phyloP scores from a whole-genome alignment of 2,797 vertebrate genomes.

The Cirrhinus mrigala region DNA sequence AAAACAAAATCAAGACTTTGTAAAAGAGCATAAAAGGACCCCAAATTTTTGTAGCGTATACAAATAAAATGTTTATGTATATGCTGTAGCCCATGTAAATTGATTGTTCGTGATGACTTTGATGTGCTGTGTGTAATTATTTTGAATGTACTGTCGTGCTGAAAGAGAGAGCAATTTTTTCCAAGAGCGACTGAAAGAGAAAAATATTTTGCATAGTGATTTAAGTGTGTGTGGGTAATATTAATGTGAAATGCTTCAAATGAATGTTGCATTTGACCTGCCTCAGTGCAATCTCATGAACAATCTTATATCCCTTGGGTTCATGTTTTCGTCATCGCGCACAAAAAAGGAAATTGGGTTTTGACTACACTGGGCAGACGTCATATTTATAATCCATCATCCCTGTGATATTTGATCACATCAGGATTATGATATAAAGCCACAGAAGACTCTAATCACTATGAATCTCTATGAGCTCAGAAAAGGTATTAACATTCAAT shows the following conservation, averaged over 20 bases:
- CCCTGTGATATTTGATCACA: slow-evolving; percentile 31
- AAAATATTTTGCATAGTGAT: background rate
- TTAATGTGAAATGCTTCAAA: slow-evolving; percentile 5
- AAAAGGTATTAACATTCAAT: background rate
- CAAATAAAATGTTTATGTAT: background rate
- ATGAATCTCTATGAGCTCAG: slow-evolving; percentile 10
- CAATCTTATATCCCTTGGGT: background rate
- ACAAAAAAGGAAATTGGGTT: slow-evolving; percentile 21
- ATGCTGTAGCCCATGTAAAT: background rate
- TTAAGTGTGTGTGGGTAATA: background rate
- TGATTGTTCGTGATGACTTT: background rate
- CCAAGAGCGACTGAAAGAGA: background rate
- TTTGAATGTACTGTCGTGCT: background rate
- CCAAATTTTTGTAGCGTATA: no score
- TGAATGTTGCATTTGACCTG: background rate
- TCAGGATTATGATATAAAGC: slow-evolving; percentile 16
- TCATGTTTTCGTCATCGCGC: background rate
- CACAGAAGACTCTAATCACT: background rate
- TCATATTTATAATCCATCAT: slow-evolving; percentile 17
- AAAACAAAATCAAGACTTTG: no score
- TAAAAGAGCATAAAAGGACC: no score
- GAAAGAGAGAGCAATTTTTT: background rate
- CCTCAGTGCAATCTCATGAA: slow-evolving; percentile 1
- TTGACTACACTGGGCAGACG: background rate
- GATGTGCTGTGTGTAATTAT: background rate